phyloP scores from a whole-genome alignment of 1,140 invertebrate genomes.

The Trachelipus rathkii region DNA sequence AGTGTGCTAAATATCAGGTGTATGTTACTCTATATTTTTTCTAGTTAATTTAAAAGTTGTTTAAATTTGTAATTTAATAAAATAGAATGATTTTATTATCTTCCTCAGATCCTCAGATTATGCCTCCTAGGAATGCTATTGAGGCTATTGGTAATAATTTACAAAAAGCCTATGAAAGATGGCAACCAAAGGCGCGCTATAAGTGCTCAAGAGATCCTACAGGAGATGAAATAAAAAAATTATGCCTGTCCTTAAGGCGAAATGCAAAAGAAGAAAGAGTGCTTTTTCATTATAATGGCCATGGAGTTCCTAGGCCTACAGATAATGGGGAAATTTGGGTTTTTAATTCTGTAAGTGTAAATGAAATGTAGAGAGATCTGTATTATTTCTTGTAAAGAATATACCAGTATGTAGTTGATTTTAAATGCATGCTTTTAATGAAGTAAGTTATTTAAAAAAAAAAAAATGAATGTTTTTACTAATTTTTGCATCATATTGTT shows the following conservation, averaged over 20 bases:
- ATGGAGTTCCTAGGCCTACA: constrained; percentile 97
- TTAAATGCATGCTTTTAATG: too few relatives aligned
- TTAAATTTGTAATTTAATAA: too few relatives aligned
- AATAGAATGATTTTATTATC: not conserved
- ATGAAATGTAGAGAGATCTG: not conserved
- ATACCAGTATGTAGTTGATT: not conserved
- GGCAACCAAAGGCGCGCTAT: constrained; percentile 94
- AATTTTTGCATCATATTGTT: too few relatives aligned
- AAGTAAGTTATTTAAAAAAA: too few relatives aligned
- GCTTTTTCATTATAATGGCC: constrained; percentile 98
- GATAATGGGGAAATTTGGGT: constrained; percentile 99
- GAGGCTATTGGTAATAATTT: constrained; percentile 86
- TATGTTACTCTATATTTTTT: too few relatives aligned
- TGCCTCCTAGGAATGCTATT: constrained; percentile 63
- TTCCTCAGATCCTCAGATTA: not conserved
- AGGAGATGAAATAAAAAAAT: constrained; percentile 94
- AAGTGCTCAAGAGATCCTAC: constrained; percentile 96
- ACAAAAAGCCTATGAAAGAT: constrained; percentile 94
- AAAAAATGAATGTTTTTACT: too few relatives aligned
- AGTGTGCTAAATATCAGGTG: too few relatives aligned
- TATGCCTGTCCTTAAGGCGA: constrained; percentile 88
- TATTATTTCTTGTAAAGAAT: not conserved
- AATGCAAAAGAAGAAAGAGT: constrained; percentile 99
- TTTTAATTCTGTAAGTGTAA: constrained; percentile 80
- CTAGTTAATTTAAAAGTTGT: too few relatives aligned